A percentile compares a stretch with the other conserved stretches of the same genome.
Evolutionary conservation across 2,113 vertebrate species (phyloP).

Genomic region (Stegastes partitus): DNA sequence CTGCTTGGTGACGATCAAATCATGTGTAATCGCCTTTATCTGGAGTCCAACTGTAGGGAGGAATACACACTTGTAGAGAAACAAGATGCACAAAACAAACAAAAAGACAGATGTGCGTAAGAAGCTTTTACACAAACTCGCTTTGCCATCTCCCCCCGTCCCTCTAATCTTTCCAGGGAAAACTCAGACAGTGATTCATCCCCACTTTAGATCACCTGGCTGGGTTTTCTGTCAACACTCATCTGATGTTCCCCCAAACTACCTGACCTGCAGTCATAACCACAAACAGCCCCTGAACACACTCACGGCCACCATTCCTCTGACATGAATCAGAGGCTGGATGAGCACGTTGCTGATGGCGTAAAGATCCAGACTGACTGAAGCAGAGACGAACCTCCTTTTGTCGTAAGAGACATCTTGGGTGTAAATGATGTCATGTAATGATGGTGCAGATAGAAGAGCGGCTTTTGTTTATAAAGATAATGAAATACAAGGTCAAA

Average conservation of each 20-base stretch:
- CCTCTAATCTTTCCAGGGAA: not conserved
- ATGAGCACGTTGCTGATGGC: conserved; percentile 11
- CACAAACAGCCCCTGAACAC: conserved; percentile 28
- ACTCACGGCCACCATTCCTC: conserved; percentile 6
- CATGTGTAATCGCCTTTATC: not conserved
- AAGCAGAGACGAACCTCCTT: conserved; percentile 9
- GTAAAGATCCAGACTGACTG: not conserved
- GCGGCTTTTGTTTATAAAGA: conserved; percentile 5
- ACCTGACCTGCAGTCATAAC: conserved; percentile 42
- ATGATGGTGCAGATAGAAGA: conserved; percentile 28
- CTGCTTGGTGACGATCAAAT: too few relatives aligned
- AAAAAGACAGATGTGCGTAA: not conserved
- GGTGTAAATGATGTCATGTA: conserved; percentile 53
- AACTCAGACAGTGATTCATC: conserved; percentile 70
- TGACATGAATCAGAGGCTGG: conserved; percentile 54
- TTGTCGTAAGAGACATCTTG: conserved; percentile 17
- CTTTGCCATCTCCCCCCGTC: not conserved
- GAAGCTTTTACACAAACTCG: not conserved
- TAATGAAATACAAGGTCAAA: conserved; percentile 6
- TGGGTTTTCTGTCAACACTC: conserved; percentile 54
- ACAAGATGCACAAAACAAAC: not conserved
- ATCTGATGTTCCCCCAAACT: conserved; percentile 36
- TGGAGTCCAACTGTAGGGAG: not conserved
- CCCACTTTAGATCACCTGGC: conserved; percentile 46
- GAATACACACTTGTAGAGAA: not conserved